phyloP scores from a whole-genome alignment of 2,797 vertebrate genomes.

The Ataeniobius toweri region DNA sequence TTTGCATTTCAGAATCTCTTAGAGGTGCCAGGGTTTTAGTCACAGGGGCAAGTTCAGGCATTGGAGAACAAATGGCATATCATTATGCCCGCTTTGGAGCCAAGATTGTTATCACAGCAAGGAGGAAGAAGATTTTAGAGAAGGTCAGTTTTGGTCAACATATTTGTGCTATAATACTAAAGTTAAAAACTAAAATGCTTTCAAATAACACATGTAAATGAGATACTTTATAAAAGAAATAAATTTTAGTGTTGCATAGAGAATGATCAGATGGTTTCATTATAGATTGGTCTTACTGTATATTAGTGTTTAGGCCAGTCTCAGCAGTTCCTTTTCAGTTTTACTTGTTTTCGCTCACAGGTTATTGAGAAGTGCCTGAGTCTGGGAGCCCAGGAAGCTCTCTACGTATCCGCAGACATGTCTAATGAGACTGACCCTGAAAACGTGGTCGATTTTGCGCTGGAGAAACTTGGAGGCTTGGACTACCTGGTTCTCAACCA shows the following conservation, averaged over 20 bases:
- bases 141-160: slow-evolving; percentile 64
- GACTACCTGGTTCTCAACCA: slow-evolving; percentile 90
- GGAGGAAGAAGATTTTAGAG: slow-evolving; percentile 73
- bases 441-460: slow-evolving; percentile 82
- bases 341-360: slow-evolving; percentile 10
- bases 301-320: neutral
- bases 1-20: slow-evolving; percentile 67
- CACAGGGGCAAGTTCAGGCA: slow-evolving; percentile 82
- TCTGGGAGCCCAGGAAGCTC: slow-evolving; percentile 83
- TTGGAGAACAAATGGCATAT: slow-evolving; percentile 83
- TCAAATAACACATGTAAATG: neutral
- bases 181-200: neutral
- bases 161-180: neutral
- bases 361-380: slow-evolving; percentile 49
- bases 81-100: slow-evolving; percentile 80
- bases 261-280: neutral
- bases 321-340: neutral
- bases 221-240: neutral
- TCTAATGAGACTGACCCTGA: slow-evolving; percentile 76
- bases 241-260: neutral
- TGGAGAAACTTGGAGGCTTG: slow-evolving; percentile 85
- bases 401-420: slow-evolving; percentile 87
- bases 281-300: neutral
- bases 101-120: slow-evolving; percentile 79
- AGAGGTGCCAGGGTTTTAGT: slow-evolving; percentile 75